Percentiles rank a stretch among this genome's conserved stretches.
These are phyloP conservation scores for Passer montanus DNA, from an alignment of 2,113 vertebrate genomes.

Conservation along the genomic window DNA sequence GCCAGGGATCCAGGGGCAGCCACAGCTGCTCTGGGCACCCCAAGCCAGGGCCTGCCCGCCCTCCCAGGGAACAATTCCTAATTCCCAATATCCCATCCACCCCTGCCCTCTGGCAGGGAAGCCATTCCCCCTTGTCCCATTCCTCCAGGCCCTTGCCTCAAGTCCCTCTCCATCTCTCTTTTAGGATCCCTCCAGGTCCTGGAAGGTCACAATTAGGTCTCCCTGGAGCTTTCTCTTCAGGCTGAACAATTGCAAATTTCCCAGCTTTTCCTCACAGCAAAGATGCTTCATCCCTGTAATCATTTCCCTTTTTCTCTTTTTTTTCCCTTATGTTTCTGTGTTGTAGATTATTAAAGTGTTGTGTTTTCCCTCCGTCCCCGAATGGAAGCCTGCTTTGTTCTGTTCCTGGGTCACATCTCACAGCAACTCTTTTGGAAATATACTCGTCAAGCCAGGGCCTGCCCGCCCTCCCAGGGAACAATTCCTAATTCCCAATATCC, in stretches of 20 bases:
- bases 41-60: not conserved
- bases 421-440: too few species aligned
- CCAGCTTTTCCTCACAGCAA: not conserved
- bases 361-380: too few species aligned
- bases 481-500: not conserved
- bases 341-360: too few species aligned
- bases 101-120: not conserved
- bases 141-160: rapidly evolving
- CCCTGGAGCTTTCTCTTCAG: not conserved
- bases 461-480: rapidly evolving
- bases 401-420: too few species aligned
- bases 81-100: rapidly evolving
- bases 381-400: too few species aligned
- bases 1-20: not conserved
- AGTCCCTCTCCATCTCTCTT: not conserved
- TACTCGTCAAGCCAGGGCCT: too few species aligned
- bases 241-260: not conserved
- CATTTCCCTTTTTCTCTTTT: not conserved
- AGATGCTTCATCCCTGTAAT: not conserved
- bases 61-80: not conserved
- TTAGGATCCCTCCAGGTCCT: not conserved
- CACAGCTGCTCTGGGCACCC: not conserved
- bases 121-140: not conserved
- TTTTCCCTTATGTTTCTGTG: too few species aligned
- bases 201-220: not conserved